These are phyloP conservation scores for Lingula anatina DNA, from an alignment of 2,888 invertebrate genomes.

Conservation along the genomic window DNA sequence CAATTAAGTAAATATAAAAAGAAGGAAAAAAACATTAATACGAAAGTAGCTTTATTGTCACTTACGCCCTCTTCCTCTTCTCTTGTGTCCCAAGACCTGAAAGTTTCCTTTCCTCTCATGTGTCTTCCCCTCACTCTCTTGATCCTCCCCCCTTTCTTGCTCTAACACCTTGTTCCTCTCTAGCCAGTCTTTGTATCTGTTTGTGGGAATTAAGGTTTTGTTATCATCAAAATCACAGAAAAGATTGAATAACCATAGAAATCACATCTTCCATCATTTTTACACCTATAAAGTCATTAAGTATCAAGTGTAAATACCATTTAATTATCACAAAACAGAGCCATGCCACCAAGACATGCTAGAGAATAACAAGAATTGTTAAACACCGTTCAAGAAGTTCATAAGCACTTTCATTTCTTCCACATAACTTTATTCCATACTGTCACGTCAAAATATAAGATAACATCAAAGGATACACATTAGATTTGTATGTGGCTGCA, in stretches of 20 bases:
- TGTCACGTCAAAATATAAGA: background rate
- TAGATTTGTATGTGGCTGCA: conserved; percentile 88
- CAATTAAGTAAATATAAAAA: no score
- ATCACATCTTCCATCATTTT: no score
- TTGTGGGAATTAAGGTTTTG: no score
- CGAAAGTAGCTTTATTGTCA: conserved; percentile 13
- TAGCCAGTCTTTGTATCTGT: conserved; percentile 79
- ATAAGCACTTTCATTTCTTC: no score
- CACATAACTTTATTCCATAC: background rate
- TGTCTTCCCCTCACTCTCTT: conserved; percentile 8
- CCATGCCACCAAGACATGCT: background rate
- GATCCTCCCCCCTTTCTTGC: conserved; percentile 13
- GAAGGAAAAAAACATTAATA: no score
- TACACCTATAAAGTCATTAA: no score
- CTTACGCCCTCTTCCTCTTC: conserved; percentile 24
- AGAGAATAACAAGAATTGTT: no score
- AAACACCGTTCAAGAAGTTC: background rate
- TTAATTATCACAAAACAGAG: no score
- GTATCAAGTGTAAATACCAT: no score
- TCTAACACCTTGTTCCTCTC: conserved; percentile 58
- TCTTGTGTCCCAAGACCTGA: background rate
- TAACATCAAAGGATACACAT: conserved; percentile 57
- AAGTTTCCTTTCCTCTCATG: background rate
- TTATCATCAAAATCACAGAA: no score
- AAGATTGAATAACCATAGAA: no score